These are phyloP conservation scores for Clepsis dumicolana DNA, from an alignment of 2,888 invertebrate species.

Conservation along the genomic window DNA sequence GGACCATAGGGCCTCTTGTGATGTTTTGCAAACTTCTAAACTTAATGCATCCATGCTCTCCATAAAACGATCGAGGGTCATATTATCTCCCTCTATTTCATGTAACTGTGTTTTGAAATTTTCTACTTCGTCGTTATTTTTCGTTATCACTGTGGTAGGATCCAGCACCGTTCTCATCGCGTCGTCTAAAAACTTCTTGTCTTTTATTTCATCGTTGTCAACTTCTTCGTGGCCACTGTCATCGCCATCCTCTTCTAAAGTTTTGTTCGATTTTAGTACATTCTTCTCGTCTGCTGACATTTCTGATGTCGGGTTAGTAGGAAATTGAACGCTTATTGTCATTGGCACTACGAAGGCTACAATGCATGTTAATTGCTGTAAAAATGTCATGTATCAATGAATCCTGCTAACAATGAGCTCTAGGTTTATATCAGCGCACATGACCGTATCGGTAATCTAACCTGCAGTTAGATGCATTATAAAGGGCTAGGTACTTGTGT, in stretches of 20 bases:
- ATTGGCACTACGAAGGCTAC: constrained; percentile 55
- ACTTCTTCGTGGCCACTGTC: constrained; percentile 77
- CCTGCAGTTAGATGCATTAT: constrained; percentile 27
- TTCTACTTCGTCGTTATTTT: constrained; percentile 62
- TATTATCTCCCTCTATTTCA: constrained; percentile 67
- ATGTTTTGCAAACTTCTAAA: constrained; percentile 76
- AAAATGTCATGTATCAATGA: constrained; percentile 47
- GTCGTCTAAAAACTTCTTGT: constrained; percentile 74
- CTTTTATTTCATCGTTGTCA: constrained; percentile 70
- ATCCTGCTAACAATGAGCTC: constrained; percentile 31
- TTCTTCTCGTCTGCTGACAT: constrained; percentile 76
- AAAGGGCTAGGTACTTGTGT: constrained; percentile 30
- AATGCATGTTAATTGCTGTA: constrained; percentile 65
- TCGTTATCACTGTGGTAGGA: constrained; percentile 64
- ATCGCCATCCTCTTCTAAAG: constrained; percentile 66
- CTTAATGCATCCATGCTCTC: constrained; percentile 78
- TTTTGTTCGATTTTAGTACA: constrained; percentile 62
- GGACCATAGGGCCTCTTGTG: constrained; percentile 77
- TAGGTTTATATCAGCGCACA: constrained; percentile 25
- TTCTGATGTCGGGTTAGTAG: constrained; percentile 72
- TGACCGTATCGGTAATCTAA: constrained; percentile 32
- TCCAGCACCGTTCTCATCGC: constrained; percentile 76
- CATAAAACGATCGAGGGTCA: constrained; percentile 71
- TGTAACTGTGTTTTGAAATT: constrained; percentile 68
- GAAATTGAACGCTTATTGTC: constrained; percentile 64